Percentiles rank a stretch among this genome's conserved stretches.
Evolutionary conservation across 2,888 invertebrate species (phyloP).

Genomic region (Prostheceraeus crozeri): DNA sequence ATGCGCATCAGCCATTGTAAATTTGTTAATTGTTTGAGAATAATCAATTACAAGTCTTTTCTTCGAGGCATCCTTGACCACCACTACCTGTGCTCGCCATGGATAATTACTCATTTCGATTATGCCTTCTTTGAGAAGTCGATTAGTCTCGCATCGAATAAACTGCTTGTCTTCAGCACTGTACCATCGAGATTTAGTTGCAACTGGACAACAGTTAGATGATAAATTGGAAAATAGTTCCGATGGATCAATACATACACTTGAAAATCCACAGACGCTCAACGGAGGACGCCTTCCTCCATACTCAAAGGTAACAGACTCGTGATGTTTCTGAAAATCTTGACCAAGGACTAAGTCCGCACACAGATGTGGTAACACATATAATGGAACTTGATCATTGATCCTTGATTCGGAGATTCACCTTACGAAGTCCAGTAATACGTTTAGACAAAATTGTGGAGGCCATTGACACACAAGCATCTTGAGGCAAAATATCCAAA

Average conservation of each 20-base stretch:
- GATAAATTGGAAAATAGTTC: slow-evolving; percentile 23
- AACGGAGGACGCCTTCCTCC: background rate
- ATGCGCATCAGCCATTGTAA: slow-evolving; percentile 41
- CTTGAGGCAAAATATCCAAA: no score
- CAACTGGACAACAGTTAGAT: slow-evolving; percentile 24
- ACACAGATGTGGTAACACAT: slow-evolving; percentile 18
- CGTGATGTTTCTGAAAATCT: slow-evolving; percentile 15
- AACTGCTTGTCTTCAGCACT: slow-evolving; percentile 23
- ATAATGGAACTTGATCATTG: slow-evolving; percentile 10
- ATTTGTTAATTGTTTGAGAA: slow-evolving; percentile 42
- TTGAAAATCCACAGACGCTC: background rate
- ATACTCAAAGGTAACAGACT: slow-evolving; percentile 12
- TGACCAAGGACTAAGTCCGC: slow-evolving; percentile 7
- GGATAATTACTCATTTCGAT: slow-evolving; percentile 41
- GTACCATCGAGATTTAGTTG: slow-evolving; percentile 29
- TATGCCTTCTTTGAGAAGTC: slow-evolving; percentile 29
- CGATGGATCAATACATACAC: slow-evolving; percentile 12
- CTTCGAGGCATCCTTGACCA: slow-evolving; percentile 38
- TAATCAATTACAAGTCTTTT: slow-evolving; percentile 41
- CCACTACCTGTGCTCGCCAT: slow-evolving; percentile 40
- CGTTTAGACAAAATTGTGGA: no score
- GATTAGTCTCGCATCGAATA: slow-evolving; percentile 14
- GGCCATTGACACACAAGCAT: no score
- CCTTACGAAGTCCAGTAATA: no score
- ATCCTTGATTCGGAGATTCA: no score